phyloP scores from a whole-genome alignment of 2,888 invertebrate genomes.

The Lordiphosa fenestrarum region DNA sequence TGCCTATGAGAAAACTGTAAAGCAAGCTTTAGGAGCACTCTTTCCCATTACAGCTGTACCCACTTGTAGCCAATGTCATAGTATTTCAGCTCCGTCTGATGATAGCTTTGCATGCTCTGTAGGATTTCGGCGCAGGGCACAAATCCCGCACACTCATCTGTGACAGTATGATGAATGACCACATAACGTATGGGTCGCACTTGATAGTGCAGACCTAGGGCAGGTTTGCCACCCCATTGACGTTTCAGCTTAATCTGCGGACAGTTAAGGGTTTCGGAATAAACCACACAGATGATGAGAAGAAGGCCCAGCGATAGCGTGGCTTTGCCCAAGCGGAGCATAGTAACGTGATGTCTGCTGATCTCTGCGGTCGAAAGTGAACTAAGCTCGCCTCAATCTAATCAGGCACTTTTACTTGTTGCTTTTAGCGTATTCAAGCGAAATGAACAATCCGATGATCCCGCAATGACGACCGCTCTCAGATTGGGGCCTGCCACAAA shows the following conservation, averaged over 20 bases:
- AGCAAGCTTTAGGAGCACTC: background rate
- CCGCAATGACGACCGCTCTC: no score
- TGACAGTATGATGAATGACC: conserved; percentile 83
- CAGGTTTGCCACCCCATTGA: conserved; percentile 83
- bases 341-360: no score
- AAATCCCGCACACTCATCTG: conserved; percentile 80
- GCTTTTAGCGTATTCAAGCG: no score
- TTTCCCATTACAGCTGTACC: background rate
- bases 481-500: no score
- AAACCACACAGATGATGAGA: no score
- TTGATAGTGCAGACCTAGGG: conserved; percentile 82
- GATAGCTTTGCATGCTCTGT: conserved; percentile 81
- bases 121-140: conserved; percentile 80
- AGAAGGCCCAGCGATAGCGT: no score
- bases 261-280: conserved; percentile 69
- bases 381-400: no score
- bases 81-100: conserved; percentile 81
- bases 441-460: no score
- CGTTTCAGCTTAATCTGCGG: conserved; percentile 82
- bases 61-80: conserved; percentile 84
- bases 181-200: conserved; percentile 82
- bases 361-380: no score
- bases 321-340: no score
- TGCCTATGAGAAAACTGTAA: conserved; percentile 83
- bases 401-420: no score